Conservation (phyloP, 2,113 vertebrate species). For the Pagrus major region DNA sequence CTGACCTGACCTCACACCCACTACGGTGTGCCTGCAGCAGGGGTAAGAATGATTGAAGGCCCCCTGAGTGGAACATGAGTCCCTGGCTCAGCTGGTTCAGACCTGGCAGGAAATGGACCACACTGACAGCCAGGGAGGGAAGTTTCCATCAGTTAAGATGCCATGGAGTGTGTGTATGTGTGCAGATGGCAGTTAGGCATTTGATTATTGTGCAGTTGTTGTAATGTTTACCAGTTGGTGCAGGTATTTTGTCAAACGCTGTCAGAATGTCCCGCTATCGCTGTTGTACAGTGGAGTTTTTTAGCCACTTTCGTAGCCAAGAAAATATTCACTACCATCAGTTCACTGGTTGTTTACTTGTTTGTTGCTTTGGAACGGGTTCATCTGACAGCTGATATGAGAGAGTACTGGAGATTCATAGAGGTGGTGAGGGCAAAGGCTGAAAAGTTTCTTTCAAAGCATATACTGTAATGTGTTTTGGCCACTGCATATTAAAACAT, state of each 20-base stretch:
- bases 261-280: neutral
- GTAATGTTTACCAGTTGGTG: conserved; percentile 30
- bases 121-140: conserved; percentile 67
- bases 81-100: conserved; percentile 67
- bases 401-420: conserved; percentile 12
- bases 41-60: conserved; percentile 60
- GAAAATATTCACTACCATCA: neutral
- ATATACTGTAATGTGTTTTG: neutral
- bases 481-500: neutral
- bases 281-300: neutral
- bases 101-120: conserved; percentile 68
- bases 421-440: neutral
- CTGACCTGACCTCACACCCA: conserved; percentile 58
- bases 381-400: conserved; percentile 48
- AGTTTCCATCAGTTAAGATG: conserved; percentile 75
- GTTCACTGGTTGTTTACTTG: conserved; percentile 50
- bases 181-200: conserved; percentile 10
- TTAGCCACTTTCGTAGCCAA: conserved; percentile 4
- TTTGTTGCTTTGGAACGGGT: conserved; percentile 38
- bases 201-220: conserved; percentile 45
- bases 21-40: conserved; percentile 24
- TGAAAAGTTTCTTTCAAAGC: conserved; percentile 4
- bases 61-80: conserved; percentile 74
- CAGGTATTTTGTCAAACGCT: conserved; percentile 13
- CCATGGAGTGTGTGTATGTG: conserved; percentile 27